Evolutionary conservation across 1,140 invertebrate genomes (phyloP), one percentile per base, ranked within the genome.

Genomic region (Olivierus martensii): DNA sequence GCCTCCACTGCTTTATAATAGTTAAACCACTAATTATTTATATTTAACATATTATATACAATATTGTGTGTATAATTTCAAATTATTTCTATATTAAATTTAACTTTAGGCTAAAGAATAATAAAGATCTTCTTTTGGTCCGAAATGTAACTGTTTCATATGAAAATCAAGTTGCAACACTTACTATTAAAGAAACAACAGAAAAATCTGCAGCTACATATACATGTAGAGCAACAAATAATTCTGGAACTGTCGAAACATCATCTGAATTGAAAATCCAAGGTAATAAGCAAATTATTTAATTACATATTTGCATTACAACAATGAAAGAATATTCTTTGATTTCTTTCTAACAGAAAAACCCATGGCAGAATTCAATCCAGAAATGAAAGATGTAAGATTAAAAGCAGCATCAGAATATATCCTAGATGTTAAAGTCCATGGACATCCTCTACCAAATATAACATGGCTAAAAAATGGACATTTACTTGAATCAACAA

Each of bases 101-200:
- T 28, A 28, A 28, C 28, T 59, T 5, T 38, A 75, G 73, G 73
- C 58, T 71, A 3, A 75, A 70, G 48, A 68, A 77, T 58, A 67
- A 62, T 2, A 69, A 69, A 50, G 49, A 63, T 0, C 18, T 61
- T 5, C 18, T 52, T 5, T 11, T 60, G 17, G 61, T 75, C 7
- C 70, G 66, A 43, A 65, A 65, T 28, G 68, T 65, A 22, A 73
- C 69, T 48, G 76, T 77, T 12, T 76, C 74, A 11, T 86, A 83
- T 59, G 77, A 83, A 57, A 80, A 85, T 59, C 76, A 81, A 53
- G 72, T 85, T 11, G 83, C 84, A 45, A 81, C 82, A 35, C 70
- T 84, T 22, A 75, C 73, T 0, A 79, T 90, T 53, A 73, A 73
- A 59, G 75, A 82, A 63, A 79, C 78, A 9, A 74, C 68, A 18